These are phyloP conservation scores for Elmis aenea DNA, from an alignment of 2,888 invertebrate genomes.

Conservation along the genomic window DNA sequence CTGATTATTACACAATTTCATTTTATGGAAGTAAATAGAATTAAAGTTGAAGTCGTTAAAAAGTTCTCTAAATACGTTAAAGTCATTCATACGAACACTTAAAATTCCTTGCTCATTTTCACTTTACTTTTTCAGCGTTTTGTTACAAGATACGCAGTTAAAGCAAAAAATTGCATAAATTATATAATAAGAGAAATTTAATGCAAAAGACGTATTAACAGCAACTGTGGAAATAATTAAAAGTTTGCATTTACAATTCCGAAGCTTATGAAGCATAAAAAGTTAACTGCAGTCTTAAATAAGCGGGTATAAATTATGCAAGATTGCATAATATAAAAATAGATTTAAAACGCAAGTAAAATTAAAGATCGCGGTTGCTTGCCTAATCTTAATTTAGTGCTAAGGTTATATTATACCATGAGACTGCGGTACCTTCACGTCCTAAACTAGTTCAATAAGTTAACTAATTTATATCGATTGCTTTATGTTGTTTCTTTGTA, in stretches of 20 bases:
- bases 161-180: too few species aligned
- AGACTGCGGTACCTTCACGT: conserved; percentile 12
- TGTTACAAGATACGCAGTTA: too few species aligned
- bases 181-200: too few species aligned
- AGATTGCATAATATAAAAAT: conserved; percentile 9
- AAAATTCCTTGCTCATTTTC: too few species aligned
- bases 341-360: conserved; percentile 9
- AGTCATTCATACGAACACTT: conserved; percentile 18
- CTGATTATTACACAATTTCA: conserved; percentile 35
- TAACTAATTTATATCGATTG: conserved; percentile 18
- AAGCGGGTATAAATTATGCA: too few species aligned
- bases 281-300: too few species aligned
- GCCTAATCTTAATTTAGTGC: conserved; percentile 17
- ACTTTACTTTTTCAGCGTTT: too few species aligned
- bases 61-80: conserved; percentile 33
- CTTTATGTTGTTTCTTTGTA: conserved; percentile 17
- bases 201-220: too few species aligned
- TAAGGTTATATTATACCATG: conserved; percentile 7
- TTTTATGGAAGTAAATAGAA: conserved; percentile 36
- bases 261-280: too few species aligned
- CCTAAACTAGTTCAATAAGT: conserved; percentile 18
- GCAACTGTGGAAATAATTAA: too few species aligned
- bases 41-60: conserved; percentile 37
- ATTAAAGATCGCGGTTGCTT: conserved; percentile 11
- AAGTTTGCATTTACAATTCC: too few species aligned